Evolutionary conservation across 2,113 vertebrate species (phyloP).

Genomic region (Neomonachus schauinslandi): DNA sequence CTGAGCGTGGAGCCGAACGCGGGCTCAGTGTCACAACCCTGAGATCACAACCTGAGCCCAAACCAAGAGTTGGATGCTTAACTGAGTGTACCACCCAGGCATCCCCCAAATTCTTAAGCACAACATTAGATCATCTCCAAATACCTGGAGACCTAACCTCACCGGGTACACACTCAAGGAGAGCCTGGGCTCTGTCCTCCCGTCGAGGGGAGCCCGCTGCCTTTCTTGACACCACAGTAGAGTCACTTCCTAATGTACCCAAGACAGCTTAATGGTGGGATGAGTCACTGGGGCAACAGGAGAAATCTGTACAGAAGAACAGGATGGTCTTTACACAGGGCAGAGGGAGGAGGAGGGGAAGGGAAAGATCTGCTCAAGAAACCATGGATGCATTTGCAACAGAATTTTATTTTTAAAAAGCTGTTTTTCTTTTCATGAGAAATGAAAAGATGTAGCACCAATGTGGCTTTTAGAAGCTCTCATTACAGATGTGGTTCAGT

Average conservation of each 20-base stretch:
- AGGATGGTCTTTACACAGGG: not conserved
- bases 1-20: not conserved
- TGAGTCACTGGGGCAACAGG: not conserved
- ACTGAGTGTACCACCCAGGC: not conserved
- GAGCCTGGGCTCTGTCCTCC: not conserved
- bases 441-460: not conserved
- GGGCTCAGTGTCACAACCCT: not conserved
- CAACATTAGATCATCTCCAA: not conserved
- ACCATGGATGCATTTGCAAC: not conserved
- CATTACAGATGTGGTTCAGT: not conserved
- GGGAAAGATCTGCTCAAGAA: not conserved
- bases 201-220: fast-evolving
- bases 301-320: not conserved
- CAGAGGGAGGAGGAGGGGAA: not conserved
- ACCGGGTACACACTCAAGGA: not conserved
- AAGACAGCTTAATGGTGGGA: not conserved
- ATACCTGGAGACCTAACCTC: too few relatives aligned
- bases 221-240: not conserved
- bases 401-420: not conserved
- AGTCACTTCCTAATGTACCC: not conserved
- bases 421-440: constrained; percentile 19
- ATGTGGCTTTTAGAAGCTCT: not conserved
- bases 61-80: not conserved
- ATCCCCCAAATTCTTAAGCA: not conserved
- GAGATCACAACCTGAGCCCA: not conserved